Base-by-base conservation (phyloP, 2,113 vertebrate species). In the Phoenicopterus ruber region DNA sequence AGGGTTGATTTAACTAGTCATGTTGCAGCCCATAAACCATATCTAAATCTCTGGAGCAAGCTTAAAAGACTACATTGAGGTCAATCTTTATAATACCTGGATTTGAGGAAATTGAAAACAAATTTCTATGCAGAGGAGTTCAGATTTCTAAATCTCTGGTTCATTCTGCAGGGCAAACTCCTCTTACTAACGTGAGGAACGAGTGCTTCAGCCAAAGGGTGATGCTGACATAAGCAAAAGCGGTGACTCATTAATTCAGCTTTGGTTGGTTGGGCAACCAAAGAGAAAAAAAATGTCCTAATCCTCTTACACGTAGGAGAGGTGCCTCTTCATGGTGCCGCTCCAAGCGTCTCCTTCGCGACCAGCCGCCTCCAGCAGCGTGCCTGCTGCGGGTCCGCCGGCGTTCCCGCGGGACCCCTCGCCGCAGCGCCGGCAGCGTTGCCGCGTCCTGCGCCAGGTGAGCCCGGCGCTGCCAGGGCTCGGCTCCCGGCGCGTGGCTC, bases 11-110 rank as follows among this genome's bases (percentile, higher is more conserved):
- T 52, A 88, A 63, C 80, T 91, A 85, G 89, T 93, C 77, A 36
- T 59, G 72, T 91, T 82, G n/a, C 70, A 77, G 66, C 55, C 82
- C 86, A 47, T 91, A 97, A 96, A 90, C 70, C 59, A 31, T 42
- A 80, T 47, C 62, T 91, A 88, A 94, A 86, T 90, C 91, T 73
- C 71, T 59, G 81, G 26, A 52, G 69, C 59, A 66, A 95, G 84
- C 71, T 57, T 72, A 50, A 85, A 90, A 79, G 40, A 29, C 32
- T 69, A 22, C 57, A 38, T 4, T 31, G 49, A 93, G 89, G 91
- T 94, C 67, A 91, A 70, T 67, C 67, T 84, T 76, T 66, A 40
- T 28, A 95, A 93, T 70, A 94, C 79, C 55, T 62, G 88, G 72
- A 82, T 80, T 94, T 90, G 77, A 88, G 78, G 44, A 92, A 85